These are phyloP conservation scores for Apogon hyalosoma DNA, from an alignment of 2,797 vertebrate species.

Conservation along the genomic window DNA sequence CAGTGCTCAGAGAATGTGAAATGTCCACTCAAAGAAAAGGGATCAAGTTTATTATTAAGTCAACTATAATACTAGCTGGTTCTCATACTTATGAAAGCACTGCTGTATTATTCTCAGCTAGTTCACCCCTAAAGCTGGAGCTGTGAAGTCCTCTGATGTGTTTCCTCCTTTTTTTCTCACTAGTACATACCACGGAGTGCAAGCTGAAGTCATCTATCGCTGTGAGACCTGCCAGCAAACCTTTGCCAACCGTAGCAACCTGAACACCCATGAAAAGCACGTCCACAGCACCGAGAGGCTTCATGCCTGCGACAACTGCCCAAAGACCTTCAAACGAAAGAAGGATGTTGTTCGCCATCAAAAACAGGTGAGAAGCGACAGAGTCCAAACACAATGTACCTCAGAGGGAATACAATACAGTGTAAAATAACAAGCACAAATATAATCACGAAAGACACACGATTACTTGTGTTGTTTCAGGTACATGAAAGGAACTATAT, in stretches of 20 bases:
- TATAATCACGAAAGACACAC: neutral
- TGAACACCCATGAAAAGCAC: constrained; percentile 95
- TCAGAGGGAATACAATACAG: neutral
- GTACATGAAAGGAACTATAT: constrained; percentile 93
- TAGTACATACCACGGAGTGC: constrained; percentile 86
- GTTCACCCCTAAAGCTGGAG: neutral
- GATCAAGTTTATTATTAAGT: too few relatives aligned
- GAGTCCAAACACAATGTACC: too few relatives aligned
- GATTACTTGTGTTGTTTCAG: constrained; percentile 36
- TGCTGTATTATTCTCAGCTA: too few relatives aligned
- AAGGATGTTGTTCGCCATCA: constrained; percentile 94
- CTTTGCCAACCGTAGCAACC: constrained; percentile 96
- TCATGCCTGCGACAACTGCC: constrained; percentile 90
- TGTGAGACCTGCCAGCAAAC: constrained; percentile 93
- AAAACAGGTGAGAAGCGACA: constrained; percentile 80
- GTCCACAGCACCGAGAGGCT: constrained; percentile 95
- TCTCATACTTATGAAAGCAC: too few relatives aligned
- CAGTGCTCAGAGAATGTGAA: too few relatives aligned
- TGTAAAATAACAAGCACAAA: neutral
- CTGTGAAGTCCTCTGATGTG: neutral
- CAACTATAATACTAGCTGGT: too few relatives aligned
- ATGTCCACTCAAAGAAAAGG: too few relatives aligned
- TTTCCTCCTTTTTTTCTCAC: constrained; percentile 1
- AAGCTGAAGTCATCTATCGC: constrained; percentile 87
- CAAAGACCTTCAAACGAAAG: constrained; percentile 96